Evolutionary conservation across 2,888 invertebrate genomes (phyloP).

Genomic region (Periphyllus acericola): DNA sequence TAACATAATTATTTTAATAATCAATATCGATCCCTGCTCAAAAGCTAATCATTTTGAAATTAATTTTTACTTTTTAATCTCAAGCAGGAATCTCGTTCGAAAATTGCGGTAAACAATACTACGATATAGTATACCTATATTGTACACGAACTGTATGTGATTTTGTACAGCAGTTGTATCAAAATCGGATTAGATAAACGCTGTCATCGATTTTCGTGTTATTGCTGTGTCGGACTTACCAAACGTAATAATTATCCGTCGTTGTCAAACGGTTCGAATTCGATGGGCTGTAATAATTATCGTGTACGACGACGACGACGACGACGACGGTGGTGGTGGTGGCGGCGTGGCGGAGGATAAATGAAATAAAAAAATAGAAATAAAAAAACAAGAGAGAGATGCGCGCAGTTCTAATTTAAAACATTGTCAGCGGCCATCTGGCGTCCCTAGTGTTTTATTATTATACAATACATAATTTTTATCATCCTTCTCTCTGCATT

Average conservation of each 20-base stretch:
- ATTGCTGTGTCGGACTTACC: not conserved
- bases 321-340: not conserved
- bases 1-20: too few relatives aligned
- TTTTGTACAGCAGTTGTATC: not conserved
- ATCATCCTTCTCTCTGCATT: conserved; percentile 38
- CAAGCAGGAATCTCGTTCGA: too few relatives aligned
- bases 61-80: not conserved
- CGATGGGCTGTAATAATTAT: conserved; percentile 45
- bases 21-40: not conserved
- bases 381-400: conserved; percentile 18
- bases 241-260: conserved; percentile 26
- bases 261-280: conserved; percentile 31
- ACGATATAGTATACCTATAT: too few relatives aligned
- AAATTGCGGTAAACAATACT: too few relatives aligned
- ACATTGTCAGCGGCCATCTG: conserved; percentile 61
- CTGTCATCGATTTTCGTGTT: not conserved
- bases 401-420: conserved; percentile 57
- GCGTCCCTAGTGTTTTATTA: conserved; percentile 62
- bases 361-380: conserved; percentile 10
- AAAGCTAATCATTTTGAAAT: not conserved
- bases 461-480: conserved; percentile 60
- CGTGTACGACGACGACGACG: conserved; percentile 24
- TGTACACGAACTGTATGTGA: not conserved
- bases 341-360: conserved; percentile 31
- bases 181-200: not conserved